phyloP scores from a whole-genome alignment of 2,888 invertebrate genomes.

The Xanthorhoe designata region DNA sequence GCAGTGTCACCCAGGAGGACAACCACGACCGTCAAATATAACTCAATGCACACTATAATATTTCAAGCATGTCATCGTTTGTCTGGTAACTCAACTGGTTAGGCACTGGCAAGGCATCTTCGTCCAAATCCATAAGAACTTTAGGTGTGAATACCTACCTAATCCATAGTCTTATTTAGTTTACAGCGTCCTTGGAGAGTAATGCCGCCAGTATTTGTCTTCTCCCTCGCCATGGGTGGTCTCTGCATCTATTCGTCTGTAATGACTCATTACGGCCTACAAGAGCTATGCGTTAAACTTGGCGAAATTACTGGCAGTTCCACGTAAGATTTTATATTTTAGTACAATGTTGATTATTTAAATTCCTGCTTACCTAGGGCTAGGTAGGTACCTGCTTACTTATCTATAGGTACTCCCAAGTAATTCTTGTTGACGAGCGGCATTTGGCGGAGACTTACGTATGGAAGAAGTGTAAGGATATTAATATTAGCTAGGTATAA shows the following conservation, averaged over 20 bases:
- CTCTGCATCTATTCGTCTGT: constrained; percentile 70
- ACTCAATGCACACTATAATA: too few relatives aligned
- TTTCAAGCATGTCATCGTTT: too few relatives aligned
- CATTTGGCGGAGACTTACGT: too few relatives aligned
- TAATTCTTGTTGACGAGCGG: too few relatives aligned
- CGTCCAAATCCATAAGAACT: not conserved
- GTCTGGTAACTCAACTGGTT: too few relatives aligned
- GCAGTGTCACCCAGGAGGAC: too few relatives aligned
- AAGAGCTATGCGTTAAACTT: constrained; percentile 71
- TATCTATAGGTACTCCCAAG: too few relatives aligned
- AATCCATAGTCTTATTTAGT: constrained; percentile 45
- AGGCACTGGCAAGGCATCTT: too few relatives aligned
- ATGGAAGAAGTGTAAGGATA: too few relatives aligned
- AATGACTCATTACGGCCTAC: constrained; percentile 68
- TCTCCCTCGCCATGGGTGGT: constrained; percentile 70
- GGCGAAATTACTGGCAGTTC: constrained; percentile 70
- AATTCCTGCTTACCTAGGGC: not conserved
- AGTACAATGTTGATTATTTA: not conserved
- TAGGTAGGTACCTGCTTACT: too few relatives aligned
- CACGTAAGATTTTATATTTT: constrained; percentile 55
- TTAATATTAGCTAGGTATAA: too few relatives aligned
- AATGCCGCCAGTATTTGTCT: constrained; percentile 69
- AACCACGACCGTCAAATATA: too few relatives aligned
- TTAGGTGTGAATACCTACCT: not conserved
- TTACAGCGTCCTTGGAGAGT: constrained; percentile 76